These are phyloP conservation scores for Coregonus ussuriensis DNA, from an alignment of 2,797 vertebrate species.

Conservation along the genomic window DNA sequence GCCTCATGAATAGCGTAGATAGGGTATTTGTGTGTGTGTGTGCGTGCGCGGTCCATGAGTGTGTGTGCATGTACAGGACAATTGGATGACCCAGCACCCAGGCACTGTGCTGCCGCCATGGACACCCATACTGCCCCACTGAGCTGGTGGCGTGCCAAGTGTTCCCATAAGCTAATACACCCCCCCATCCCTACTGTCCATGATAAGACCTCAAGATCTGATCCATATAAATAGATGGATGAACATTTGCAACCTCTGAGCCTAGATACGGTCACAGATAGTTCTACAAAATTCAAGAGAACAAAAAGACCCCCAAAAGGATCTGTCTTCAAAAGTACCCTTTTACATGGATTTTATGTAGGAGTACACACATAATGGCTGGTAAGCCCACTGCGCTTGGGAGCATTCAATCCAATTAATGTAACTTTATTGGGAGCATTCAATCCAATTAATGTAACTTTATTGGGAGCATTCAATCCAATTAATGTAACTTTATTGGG, in stretches of 20 bases:
- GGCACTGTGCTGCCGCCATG: constrained; percentile 38
- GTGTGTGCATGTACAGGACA: constrained; percentile 24
- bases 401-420: background rate
- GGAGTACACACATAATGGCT: no score
- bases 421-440: background rate
- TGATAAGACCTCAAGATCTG: constrained; percentile 42
- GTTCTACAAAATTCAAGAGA: background rate
- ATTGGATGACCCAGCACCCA: constrained; percentile 59
- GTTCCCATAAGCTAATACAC: constrained; percentile 51
- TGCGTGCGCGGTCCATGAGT: constrained; percentile 15
- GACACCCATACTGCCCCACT: constrained; percentile 42
- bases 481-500: background rate
- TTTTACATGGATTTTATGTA: background rate
- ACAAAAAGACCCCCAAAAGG: background rate
- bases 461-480: background rate
- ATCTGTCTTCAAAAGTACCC: background rate
- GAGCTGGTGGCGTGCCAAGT: constrained; percentile 40
- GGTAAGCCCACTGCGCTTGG: background rate
- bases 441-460: background rate
- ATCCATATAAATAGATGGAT: constrained; percentile 12
- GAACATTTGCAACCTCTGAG: background rate
- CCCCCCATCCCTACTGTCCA: constrained; percentile 20
- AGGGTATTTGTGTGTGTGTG: constrained; percentile 45
- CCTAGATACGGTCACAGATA: background rate
- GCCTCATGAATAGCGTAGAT: constrained; percentile 23